Evolutionary conservation across 1,140 invertebrate species (phyloP), one percentile per base, ranked within the genome.

Genomic region (Bathynomus jamesi): DNA sequence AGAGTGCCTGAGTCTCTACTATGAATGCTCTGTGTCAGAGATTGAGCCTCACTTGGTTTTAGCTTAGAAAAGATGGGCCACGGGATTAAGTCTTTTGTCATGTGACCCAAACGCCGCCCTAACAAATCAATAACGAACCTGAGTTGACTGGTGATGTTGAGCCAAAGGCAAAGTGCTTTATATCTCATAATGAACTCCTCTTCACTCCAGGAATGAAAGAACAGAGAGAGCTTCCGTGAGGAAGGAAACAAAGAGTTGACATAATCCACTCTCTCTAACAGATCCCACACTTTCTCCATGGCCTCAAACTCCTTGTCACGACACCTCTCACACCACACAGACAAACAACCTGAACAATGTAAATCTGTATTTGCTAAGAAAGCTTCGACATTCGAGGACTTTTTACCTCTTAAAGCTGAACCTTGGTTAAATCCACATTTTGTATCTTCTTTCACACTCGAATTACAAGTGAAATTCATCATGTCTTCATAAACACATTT

Each of bases 81-180:
- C 13, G 80, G 79, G 27, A 80, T 73, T 65, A 79, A 78, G 24
- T 75, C 76, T 13, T 78, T 78, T 32, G 80, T 74, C 29, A 85
- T 82, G 70, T 87, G 82, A 75, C 86, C 85, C 24, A 94, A 79
- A 40, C 93, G 86, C 81, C 89, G 89, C 0, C 90, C 90, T 69
- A 95, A 80, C 72, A 92, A 89, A 76, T 89, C 83, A 61, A 95
- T 82, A 80, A 92, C 93, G 27, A 94, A 84, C 74, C 90, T 87
- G 81, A 93, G 88, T 79, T 93, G 90, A 79, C 87, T 87, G 0
- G 90, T 93, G 81, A 93, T 90, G 81, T 95, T 96, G 79, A 91
- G 92, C 93, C 93, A 96, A 3, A 94, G 83, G 80, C 90, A 93
- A 85, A 96, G 89, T 4, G 91, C 89, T 80, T 87, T 90, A 5